These are phyloP conservation scores for Sarcophilus harrisii DNA, from an alignment of 2,797 vertebrate species.

Conservation along the genomic window DNA sequence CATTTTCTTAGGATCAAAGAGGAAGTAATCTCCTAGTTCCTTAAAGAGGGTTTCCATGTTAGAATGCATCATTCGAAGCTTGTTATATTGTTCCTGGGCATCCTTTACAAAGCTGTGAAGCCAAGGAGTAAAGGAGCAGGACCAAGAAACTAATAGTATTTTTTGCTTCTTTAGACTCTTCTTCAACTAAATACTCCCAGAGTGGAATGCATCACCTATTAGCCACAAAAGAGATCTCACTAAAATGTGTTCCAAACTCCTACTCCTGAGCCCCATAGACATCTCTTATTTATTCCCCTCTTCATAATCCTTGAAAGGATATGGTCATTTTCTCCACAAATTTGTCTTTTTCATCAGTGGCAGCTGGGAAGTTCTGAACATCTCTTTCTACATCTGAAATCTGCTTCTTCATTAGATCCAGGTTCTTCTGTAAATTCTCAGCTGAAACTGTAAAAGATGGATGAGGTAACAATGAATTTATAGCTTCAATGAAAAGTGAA, in stretches of 20 bases:
- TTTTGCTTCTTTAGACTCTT: background rate
- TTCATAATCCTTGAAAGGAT: conserved; percentile 84
- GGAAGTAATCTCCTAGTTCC: conserved; percentile 88
- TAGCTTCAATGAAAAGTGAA: background rate
- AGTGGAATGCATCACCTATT: background rate
- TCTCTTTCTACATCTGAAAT: conserved; percentile 87
- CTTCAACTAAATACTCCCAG: background rate
- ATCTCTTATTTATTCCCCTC: background rate
- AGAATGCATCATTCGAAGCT: conserved; percentile 90
- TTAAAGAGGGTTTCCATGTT: conserved; percentile 91
- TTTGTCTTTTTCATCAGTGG: conserved; percentile 88
- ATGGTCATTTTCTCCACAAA: conserved; percentile 91
- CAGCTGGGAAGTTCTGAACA: conserved; percentile 88
- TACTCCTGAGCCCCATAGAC: background rate
- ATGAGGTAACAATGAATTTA: background rate
- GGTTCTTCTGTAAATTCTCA: conserved; percentile 91
- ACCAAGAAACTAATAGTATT: background rate
- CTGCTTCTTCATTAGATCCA: conserved; percentile 90
- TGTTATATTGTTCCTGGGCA: conserved; percentile 89
- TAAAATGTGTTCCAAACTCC: background rate
- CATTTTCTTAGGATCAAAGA: conserved; percentile 90
- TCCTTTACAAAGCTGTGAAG: conserved; percentile 88
- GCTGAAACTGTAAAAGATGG: conserved; percentile 86
- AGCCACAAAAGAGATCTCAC: background rate
- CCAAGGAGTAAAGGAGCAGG: conserved; percentile 85